Base-by-base conservation (phyloP, 1,140 invertebrate species). In the Papilio dardanus region DNA sequence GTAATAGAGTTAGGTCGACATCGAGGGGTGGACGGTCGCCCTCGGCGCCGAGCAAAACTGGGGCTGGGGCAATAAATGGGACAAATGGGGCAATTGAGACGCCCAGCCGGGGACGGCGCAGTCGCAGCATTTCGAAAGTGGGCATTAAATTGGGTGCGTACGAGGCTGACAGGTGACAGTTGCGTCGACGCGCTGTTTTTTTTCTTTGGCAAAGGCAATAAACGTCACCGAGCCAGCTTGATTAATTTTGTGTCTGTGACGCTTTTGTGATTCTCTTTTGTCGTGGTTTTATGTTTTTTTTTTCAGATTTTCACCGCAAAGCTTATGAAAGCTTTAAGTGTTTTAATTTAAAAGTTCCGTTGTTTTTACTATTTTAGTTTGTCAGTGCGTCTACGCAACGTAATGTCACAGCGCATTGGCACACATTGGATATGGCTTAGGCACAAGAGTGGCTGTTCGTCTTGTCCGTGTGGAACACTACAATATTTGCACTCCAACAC, bases 61-160 rank as follows among this genome's bases (percentile, higher is more conserved):
- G 82, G 84, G 74, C 83, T 75, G 88, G 84, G 85, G 84, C 85
- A 58, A 77, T 83, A 71, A 40, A 77, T 67, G 81, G 80, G 78
- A 79, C 78, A 42, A 83, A 80, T 69, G 84, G 82, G 81, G 74
- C 83, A 33, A 79, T 78, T 6, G 83, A 79, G 62, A 62, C 84
- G 78, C 94, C 82, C 82, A 92, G 74, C 86, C 93, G 77, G 81
- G 91, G 79, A 80, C 90, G 83, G 77, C 90, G 88, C 85, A 94
- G 90, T 80, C 90, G 93, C 79, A 94, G 91, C 82, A 83, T 90
- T 74, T 88, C 88, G 58, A 94, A 93, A 93, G 92, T 93, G 83
- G 93, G 92, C 75, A 93, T 93, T 86, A 93, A 91, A 88, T 87
- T 94, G 90, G 93, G 93, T 94, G 92, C 90, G 93, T 94, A 93